Percentiles rank a stretch among this genome's conserved stretches.
Conservation (phyloP, 2,797 vertebrate species). For the Gallirallus australis region DNA sequence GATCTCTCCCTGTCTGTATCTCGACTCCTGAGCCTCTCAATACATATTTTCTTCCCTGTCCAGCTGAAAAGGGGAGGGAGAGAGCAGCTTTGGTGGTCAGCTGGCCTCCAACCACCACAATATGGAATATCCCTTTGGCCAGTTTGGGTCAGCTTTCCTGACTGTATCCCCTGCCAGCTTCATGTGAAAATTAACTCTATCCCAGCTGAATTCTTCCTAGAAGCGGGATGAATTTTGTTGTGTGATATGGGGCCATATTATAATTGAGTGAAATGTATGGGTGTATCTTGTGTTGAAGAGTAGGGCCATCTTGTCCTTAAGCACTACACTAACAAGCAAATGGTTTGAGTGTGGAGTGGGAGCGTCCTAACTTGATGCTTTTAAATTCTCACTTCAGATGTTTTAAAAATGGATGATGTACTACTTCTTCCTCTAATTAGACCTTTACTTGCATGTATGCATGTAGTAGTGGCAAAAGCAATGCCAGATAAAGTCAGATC, state of each 20-base stretch:
- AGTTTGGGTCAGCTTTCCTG: no score
- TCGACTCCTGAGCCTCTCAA: no score
- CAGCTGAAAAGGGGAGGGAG: no score
- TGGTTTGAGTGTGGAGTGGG: neutral
- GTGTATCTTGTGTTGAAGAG: neutral
- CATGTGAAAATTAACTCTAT: no score
- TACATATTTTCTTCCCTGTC: no score
- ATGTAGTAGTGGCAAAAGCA: neutral
- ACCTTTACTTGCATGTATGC: neutral
- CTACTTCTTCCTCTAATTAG: neutral
- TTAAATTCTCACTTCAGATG: neutral
- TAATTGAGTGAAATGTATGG: neutral
- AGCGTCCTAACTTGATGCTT: neutral
- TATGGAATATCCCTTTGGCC: no score
- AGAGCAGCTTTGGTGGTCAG: no score
- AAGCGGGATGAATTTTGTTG: neutral
- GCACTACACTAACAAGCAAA: neutral
- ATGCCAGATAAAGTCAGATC: neutral
- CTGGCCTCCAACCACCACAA: no score
- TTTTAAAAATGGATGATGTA: neutral
- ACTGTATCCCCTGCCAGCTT: no score
- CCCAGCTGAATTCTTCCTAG: neutral
- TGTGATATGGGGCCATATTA: neutral
- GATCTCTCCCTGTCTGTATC: no score
- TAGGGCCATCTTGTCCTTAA: neutral